Conservation (phyloP, 2,113 vertebrate genomes). For the Nerophis lumbriciformis region DNA sequence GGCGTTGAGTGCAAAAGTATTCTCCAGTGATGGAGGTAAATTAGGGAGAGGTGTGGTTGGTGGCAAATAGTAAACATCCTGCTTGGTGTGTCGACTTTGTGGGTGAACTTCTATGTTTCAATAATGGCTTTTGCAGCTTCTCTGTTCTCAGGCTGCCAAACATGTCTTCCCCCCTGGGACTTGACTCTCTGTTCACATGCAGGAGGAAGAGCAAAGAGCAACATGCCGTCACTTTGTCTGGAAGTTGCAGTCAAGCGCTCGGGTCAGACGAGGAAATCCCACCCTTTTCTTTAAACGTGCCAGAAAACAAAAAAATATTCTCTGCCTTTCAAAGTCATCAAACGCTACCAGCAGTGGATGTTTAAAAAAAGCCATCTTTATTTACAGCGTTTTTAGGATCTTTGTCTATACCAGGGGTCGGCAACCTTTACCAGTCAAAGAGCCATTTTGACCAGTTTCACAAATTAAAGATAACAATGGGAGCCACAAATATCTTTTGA, state of each 20-base stretch:
- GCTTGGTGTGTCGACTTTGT: background rate
- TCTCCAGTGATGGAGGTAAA: slow-evolving; percentile 47
- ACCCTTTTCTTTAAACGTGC: slow-evolving; percentile 41
- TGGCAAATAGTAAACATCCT: slow-evolving; percentile 16
- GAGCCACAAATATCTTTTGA: no score
- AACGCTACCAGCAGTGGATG: background rate
- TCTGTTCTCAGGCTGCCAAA: slow-evolving; percentile 5
- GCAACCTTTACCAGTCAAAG: no score
- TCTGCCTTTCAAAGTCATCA: slow-evolving; percentile 17
- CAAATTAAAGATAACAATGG: no score
- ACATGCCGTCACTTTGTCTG: slow-evolving; percentile 52
- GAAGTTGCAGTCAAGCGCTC: slow-evolving; percentile 43
- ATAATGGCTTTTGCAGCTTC: slow-evolving; percentile 19
- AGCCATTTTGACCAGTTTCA: no score
- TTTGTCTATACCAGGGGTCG: background rate
- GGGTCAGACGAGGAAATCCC: slow-evolving; percentile 51
- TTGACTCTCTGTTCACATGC: slow-evolving; percentile 30
- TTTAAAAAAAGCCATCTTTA: slow-evolving; percentile 33
- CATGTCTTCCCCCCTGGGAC: slow-evolving; percentile 42
- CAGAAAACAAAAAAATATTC: slow-evolving; percentile 4
- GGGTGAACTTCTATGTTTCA: background rate
- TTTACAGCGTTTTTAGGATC: slow-evolving; percentile 39
- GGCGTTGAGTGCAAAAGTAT: slow-evolving; percentile 58
- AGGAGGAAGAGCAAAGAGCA: slow-evolving; percentile 40
- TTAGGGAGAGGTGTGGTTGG: slow-evolving; percentile 13